phyloP scores from a whole-genome alignment of 2,888 invertebrate genomes.

The Invenusta paracnida region DNA sequence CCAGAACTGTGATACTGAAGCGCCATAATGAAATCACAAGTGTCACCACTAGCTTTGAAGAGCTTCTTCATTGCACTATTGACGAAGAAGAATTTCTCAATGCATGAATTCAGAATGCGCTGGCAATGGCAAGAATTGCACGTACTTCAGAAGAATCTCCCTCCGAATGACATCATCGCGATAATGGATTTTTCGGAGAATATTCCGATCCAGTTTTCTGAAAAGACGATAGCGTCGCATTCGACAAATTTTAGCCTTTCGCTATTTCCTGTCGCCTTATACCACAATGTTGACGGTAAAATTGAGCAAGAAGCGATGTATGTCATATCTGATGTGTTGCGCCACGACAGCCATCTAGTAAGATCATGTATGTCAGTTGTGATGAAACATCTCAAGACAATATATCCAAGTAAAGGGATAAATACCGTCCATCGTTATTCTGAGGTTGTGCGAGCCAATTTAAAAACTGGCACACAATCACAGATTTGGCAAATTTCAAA shows the following conservation, averaged over 20 bases:
- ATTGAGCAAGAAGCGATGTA: not conserved
- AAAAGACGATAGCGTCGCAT: not conserved
- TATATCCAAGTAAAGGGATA: not conserved
- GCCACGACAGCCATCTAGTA: not conserved
- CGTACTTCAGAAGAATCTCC: not conserved
- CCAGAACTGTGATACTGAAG: not conserved
- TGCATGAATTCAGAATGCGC: not conserved
- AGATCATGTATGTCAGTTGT: not conserved
- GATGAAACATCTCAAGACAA: not conserved
- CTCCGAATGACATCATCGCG: not conserved
- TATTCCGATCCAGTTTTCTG: not conserved
- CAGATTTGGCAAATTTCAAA: not conserved
- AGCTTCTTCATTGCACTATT: not conserved
- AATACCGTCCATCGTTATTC: not conserved
- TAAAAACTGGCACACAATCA: not conserved
- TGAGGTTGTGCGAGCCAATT: conserved; percentile 8
- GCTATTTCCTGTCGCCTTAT: not conserved
- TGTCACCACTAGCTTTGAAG: not conserved
- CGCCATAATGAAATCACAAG: not conserved
- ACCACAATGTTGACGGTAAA: not conserved
- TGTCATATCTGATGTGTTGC: not conserved
- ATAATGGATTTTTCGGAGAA: not conserved
- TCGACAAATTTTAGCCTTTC: not conserved
- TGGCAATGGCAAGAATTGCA: not conserved
- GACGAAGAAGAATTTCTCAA: not conserved